Evolutionary conservation across 2,888 invertebrate genomes (phyloP).

Genomic region (Myopa tessellatipennis): DNA sequence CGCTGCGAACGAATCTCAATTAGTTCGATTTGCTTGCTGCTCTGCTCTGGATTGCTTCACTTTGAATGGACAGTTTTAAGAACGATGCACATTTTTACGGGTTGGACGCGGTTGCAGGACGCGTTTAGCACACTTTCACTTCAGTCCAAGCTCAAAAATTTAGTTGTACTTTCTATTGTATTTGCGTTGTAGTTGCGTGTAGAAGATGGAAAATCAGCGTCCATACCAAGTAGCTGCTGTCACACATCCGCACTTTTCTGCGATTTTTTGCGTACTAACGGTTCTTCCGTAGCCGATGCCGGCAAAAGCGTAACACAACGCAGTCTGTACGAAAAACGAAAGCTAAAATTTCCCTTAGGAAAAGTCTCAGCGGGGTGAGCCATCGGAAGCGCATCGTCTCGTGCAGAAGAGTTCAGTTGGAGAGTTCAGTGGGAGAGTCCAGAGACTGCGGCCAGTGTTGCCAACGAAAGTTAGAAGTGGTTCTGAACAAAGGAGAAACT

Average conservation of each 20-base stretch:
- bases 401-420: no score
- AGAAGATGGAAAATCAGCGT: not conserved
- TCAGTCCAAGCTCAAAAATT: not conserved
- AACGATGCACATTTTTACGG: no score
- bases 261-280: constrained; percentile 28
- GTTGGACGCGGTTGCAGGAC: no score
- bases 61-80: no score
- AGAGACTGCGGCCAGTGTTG: no score
- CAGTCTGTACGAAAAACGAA: no score
- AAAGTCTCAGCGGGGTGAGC: no score
- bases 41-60: not conserved
- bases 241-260: constrained; percentile 8
- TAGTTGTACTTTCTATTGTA: not conserved
- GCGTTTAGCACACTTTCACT: not conserved
- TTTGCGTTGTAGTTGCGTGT: not conserved
- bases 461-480: no score
- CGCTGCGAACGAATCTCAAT: constrained; percentile 18
- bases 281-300: not conserved
- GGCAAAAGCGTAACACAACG: constrained; percentile 5
- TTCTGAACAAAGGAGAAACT: no score
- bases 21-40: not conserved
- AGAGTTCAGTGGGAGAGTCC: no score
- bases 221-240: not conserved
- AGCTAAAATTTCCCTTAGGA: no score
- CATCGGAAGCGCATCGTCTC: no score